phyloP scores from a whole-genome alignment of 2,113 vertebrate species.

The Neolamprologus hecqui region DNA sequence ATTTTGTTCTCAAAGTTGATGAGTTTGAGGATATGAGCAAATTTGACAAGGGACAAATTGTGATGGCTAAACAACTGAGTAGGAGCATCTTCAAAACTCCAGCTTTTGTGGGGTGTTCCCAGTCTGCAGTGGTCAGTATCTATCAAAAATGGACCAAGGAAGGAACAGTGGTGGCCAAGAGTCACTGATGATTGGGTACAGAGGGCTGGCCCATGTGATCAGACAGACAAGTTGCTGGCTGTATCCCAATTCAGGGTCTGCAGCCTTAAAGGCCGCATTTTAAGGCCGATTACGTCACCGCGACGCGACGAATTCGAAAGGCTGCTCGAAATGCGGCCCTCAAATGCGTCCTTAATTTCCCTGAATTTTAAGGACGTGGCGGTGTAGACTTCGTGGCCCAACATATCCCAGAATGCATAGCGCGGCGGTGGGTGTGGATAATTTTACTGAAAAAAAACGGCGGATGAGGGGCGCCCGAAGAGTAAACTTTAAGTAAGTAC shows the following conservation, averaged over 20 bases:
- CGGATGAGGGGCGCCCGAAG: rapidly evolving
- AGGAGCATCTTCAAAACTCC: not conserved
- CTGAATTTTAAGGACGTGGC: no score
- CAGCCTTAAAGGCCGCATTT: no score
- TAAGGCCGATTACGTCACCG: no score
- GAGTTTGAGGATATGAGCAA: not conserved
- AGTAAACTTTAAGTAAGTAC: no score
- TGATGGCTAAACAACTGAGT: not conserved
- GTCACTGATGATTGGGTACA: not conserved
- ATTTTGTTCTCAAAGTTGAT: not conserved
- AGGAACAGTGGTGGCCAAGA: not conserved
- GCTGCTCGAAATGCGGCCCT: no score
- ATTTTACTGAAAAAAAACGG: rapidly evolving
- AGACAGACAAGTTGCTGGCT: not conserved
- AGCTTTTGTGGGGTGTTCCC: not conserved
- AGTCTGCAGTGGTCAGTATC: not conserved
- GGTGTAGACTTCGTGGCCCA: no score
- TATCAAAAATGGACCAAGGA: not conserved
- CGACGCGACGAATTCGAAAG: rapidly evolving
- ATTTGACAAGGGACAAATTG: not conserved
- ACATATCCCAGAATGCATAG: no score
- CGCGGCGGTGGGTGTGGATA: no score
- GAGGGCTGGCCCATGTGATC: not conserved
- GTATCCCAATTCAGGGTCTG: no score
- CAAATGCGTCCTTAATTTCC: no score